phyloP scores from a whole-genome alignment of 2,888 invertebrate genomes.

The Drosophila neutralis region DNA sequence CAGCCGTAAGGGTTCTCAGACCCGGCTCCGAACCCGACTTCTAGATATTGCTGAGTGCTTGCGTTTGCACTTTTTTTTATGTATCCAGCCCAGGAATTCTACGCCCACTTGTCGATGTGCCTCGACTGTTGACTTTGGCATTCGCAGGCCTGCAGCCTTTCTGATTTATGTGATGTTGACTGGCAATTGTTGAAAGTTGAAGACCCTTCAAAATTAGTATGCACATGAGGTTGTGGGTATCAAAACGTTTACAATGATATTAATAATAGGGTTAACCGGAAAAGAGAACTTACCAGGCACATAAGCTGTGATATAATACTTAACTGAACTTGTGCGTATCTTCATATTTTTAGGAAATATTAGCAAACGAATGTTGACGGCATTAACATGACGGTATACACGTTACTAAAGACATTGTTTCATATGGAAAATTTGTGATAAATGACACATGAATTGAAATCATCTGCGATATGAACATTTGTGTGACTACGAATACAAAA shows the following conservation, averaged over 20 bases:
- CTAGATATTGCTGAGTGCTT: conserved; percentile 6
- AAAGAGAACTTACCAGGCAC: not conserved
- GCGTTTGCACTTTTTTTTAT: conserved; percentile 25
- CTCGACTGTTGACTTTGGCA: conserved; percentile 59
- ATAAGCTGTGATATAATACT: not conserved
- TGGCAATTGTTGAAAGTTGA: conserved; percentile 1
- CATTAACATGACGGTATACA: not conserved
- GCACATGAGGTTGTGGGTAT: conserved; percentile 2
- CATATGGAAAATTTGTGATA: not conserved
- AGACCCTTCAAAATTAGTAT: conserved; percentile 9
- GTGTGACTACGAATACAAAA: not conserved
- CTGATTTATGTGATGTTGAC: conserved; percentile 27
- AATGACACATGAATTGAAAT: not conserved
- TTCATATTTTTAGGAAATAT: not conserved
- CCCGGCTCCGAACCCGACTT: not conserved
- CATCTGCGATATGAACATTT: not conserved
- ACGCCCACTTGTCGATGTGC: conserved; percentile 48
- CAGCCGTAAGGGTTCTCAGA: conserved; percentile 51
- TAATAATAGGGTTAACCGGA: not conserved
- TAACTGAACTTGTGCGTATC: not conserved
- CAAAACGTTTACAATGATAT: conserved; percentile 2
- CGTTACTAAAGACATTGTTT: too few species aligned
- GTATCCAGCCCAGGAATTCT: conserved; percentile 27
- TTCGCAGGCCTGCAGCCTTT: conserved; percentile 40
- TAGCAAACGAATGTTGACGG: not conserved